Evolutionary conservation across 1,140 invertebrate species (phyloP).

Genomic region (Monomorium pharaonis): DNA sequence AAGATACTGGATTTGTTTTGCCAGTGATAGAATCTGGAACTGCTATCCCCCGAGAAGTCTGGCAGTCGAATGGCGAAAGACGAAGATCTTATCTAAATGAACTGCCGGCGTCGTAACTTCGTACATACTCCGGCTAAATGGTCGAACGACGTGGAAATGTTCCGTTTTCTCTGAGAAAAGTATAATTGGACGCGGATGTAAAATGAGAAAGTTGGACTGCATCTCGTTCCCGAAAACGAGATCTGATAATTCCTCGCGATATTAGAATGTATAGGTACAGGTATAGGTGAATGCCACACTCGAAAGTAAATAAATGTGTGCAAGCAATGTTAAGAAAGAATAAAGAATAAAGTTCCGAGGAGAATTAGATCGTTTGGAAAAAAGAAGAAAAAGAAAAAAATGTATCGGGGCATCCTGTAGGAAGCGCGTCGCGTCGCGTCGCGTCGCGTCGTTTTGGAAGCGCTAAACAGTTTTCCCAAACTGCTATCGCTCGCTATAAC

Average conservation of each 20-base stretch:
- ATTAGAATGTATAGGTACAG: neutral
- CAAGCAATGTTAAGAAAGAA: neutral
- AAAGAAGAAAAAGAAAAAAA: neutral
- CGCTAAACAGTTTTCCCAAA: slow-evolving; percentile 43
- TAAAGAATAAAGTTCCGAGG: neutral
- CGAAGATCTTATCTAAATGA: slow-evolving; percentile 79
- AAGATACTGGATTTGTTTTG: slow-evolving; percentile 74
- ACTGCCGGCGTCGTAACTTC: slow-evolving; percentile 71
- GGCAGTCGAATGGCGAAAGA: slow-evolving; percentile 53
- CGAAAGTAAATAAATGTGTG: neutral
- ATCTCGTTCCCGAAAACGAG: slow-evolving; percentile 31
- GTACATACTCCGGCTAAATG: slow-evolving; percentile 65
- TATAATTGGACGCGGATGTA: slow-evolving; percentile 66
- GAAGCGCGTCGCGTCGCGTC: neutral
- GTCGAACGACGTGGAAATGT: slow-evolving; percentile 59
- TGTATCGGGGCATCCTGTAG: neutral
- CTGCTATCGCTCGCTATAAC: slow-evolving; percentile 10
- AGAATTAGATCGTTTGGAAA: neutral
- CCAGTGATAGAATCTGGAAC: slow-evolving; percentile 72
- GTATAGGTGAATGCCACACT: neutral
- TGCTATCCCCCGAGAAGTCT: slow-evolving; percentile 30
- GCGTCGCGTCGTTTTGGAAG: neutral
- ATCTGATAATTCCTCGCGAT: slow-evolving; percentile 16
- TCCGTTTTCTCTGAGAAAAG: slow-evolving; percentile 49
- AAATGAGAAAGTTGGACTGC: slow-evolving; percentile 43